Evolutionary conservation across 2,797 vertebrate genomes (phyloP).

Genomic region (Eulemur albifrons): DNA sequence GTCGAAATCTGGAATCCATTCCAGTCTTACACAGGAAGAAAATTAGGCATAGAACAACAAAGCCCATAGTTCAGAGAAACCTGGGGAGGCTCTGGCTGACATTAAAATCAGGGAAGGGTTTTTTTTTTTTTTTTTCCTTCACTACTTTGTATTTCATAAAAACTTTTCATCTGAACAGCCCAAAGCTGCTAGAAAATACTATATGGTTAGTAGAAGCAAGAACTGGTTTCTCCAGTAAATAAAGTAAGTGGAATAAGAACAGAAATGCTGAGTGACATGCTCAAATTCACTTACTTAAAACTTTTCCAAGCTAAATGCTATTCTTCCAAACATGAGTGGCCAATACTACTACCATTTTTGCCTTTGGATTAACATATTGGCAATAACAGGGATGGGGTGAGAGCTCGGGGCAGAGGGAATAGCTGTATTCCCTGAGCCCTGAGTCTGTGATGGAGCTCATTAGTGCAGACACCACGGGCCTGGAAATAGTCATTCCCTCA

Average conservation of each 20-base stretch:
- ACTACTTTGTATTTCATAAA: slow-evolving; percentile 54
- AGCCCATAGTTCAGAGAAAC: slow-evolving; percentile 66
- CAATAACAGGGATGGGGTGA: neutral
- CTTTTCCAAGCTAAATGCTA: slow-evolving; percentile 11
- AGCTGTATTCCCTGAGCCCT: neutral
- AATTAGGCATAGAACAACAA: slow-evolving; percentile 78
- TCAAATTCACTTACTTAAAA: neutral
- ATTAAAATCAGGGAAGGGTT: slow-evolving; percentile 36
- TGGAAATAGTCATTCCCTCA: slow-evolving; percentile 53
- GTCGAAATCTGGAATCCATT: slow-evolving; percentile 80
- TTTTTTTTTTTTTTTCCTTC: neutral
- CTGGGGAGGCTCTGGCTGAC: slow-evolving; percentile 71
- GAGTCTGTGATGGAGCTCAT: neutral
- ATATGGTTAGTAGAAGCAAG: neutral
- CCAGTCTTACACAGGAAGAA: slow-evolving; percentile 75
- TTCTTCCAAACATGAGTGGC: neutral
- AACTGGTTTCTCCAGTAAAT: neutral
- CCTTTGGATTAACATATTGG: neutral
- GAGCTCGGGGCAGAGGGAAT: neutral
- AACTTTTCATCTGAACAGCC: slow-evolving; percentile 57
- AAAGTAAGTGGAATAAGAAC: neutral
- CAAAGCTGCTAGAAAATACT: slow-evolving; percentile 41
- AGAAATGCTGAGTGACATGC: neutral
- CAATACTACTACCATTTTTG: neutral
- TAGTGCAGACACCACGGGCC: neutral